Evolutionary conservation across 1,140 invertebrate genomes (phyloP).

Genomic region (Monomorium pharaonis): DNA sequence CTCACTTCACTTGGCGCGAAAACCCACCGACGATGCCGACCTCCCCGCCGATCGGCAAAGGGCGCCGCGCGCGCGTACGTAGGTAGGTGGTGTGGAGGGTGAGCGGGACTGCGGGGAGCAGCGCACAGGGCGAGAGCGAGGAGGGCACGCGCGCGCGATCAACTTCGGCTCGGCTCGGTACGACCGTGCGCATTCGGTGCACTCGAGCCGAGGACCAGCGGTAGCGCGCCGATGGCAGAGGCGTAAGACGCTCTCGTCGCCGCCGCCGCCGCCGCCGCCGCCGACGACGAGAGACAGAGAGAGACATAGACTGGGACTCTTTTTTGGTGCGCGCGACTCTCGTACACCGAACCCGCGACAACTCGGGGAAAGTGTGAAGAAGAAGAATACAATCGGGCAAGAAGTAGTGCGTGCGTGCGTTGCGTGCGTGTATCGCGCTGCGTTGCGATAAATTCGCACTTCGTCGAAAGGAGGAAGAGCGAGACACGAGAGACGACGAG

Average conservation of each 20-base stretch:
- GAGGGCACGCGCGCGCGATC: constrained; percentile 18
- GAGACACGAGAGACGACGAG: neutral
- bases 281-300: neutral
- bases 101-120: too few relatives aligned
- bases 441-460: constrained; percentile 12
- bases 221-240: constrained; percentile 18
- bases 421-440: neutral
- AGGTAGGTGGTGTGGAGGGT: neutral
- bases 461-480: constrained; percentile 8
- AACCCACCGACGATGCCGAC: constrained; percentile 10
- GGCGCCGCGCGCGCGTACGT: neutral
- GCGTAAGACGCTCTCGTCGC: constrained; percentile 23
- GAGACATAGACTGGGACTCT: neutral
- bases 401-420: neutral
- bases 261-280: too few relatives aligned
- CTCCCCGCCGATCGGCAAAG: neutral
- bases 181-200: constrained; percentile 56
- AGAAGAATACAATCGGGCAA: neutral
- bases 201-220: constrained; percentile 62
- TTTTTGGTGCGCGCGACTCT: neutral
- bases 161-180: constrained; percentile 14
- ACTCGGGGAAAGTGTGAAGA: neutral
- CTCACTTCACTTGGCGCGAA: constrained; percentile 60
- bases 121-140: neutral
- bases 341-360: neutral